A percentile compares a stretch with the other conserved stretches of the same genome.
Conservation (phyloP, 2,888 invertebrate species). For the Pterostichus niger region DNA sequence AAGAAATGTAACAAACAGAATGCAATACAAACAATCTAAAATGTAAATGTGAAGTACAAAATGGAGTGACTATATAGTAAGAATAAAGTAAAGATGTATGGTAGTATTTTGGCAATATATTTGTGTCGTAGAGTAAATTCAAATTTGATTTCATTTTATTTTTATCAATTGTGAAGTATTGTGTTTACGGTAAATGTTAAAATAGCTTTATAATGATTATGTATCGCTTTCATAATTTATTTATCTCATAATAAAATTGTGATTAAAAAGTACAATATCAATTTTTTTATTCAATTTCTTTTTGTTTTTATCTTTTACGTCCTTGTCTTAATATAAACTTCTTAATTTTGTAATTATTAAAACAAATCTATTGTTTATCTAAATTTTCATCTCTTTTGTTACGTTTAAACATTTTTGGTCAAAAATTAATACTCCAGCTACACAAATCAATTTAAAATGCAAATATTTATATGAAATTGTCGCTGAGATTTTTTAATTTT, state of each 20-base stretch:
- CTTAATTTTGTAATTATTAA: neutral
- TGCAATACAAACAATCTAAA: constrained; percentile 65
- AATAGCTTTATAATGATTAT: constrained; percentile 69
- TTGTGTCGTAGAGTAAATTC: constrained; percentile 71
- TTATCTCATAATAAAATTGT: constrained; percentile 70
- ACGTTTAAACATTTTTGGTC: no score
- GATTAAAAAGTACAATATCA: constrained; percentile 57
- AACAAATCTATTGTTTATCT: neutral
- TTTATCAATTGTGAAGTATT: constrained; percentile 70
- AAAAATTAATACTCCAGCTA: neutral
- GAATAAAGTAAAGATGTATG: constrained; percentile 64
- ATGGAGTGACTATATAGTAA: constrained; percentile 66
- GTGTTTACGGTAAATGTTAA: constrained; percentile 69
- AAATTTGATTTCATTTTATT: constrained; percentile 71
- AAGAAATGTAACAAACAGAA: constrained; percentile 49
- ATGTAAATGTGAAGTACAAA: constrained; percentile 66
- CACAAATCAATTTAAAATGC: neutral
- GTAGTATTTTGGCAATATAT: constrained; percentile 72
- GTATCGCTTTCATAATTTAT: constrained; percentile 72
- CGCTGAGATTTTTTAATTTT: constrained; percentile 14
- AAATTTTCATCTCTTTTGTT: neutral
- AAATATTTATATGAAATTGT: neutral
- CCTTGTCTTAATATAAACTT: neutral
- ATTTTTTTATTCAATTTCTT: constrained; percentile 23
- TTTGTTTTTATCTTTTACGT: neutral